Evolutionary conservation across 1,140 invertebrate species (phyloP).

Genomic region (Drosophila saltans): DNA sequence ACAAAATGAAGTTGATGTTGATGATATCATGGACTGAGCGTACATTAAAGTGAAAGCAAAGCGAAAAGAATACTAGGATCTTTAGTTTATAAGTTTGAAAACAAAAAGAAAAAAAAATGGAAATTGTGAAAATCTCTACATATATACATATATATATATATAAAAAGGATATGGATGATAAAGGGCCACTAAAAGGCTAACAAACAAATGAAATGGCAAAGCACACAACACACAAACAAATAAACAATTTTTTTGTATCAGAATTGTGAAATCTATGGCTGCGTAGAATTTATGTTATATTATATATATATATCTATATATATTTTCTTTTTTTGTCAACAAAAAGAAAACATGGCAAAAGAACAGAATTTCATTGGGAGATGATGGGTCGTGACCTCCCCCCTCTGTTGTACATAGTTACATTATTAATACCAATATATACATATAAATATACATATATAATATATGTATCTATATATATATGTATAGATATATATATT

Average conservation of each 20-base stretch:
- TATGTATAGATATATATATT: constrained; percentile 33
- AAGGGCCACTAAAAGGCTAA: constrained; percentile 43
- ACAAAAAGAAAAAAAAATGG: constrained; percentile 10
- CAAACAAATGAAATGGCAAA: constrained; percentile 39
- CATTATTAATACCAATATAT: constrained; percentile 74
- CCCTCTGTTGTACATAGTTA: constrained; percentile 77
- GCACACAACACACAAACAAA: constrained; percentile 71
- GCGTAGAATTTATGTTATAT: constrained; percentile 65
- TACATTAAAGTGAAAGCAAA: constrained; percentile 58
- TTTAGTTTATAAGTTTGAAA: constrained; percentile 70
- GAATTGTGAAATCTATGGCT: constrained; percentile 37
- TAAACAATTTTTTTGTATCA: constrained; percentile 16
- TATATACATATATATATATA: neutral
- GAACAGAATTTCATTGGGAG: constrained; percentile 64
- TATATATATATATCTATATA: constrained; percentile 36
- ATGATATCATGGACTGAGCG: constrained; percentile 78
- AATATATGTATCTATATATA: constrained; percentile 41
- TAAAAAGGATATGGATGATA: neutral
- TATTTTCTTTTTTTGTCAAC: constrained; percentile 15
- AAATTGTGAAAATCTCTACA: constrained; percentile 47
- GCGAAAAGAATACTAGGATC: constrained; percentile 62
- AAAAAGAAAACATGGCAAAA: constrained; percentile 11
- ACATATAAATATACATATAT: constrained; percentile 66
- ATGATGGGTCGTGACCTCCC: constrained; percentile 28
- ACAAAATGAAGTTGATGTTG: constrained; percentile 12